phyloP scores from a whole-genome alignment of 2,888 invertebrate genomes.

The Hecatera dysodea region DNA sequence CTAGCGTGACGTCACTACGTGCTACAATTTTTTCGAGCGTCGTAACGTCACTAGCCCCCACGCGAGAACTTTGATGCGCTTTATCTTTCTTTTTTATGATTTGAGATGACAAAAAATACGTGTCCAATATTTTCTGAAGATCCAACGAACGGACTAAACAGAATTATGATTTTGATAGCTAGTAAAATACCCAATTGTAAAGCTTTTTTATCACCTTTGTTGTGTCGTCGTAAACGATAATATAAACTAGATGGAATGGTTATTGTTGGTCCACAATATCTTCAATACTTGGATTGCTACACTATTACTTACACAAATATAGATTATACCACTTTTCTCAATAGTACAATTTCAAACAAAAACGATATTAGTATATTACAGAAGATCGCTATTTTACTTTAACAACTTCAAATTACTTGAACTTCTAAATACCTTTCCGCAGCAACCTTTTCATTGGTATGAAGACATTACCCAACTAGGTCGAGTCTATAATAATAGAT shows the following conservation, averaged over 20 bases:
- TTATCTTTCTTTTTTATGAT: too few species aligned
- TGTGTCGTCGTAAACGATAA: neutral
- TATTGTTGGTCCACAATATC: neutral
- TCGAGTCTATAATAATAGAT: constrained; percentile 11
- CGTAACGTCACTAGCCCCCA: too few species aligned
- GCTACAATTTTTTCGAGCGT: too few species aligned
- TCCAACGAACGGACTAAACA: too few species aligned
- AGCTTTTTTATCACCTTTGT: neutral
- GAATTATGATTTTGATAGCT: too few species aligned
- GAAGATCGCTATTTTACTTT: neutral
- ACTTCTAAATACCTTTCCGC: constrained; percentile 24
- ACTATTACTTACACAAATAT: too few species aligned
- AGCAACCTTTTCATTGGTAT: constrained; percentile 32
- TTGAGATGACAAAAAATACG: too few species aligned
- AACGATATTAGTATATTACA: neutral
- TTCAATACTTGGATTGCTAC: neutral
- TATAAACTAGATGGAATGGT: neutral
- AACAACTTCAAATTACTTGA: constrained; percentile 13
- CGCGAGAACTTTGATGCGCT: too few species aligned
- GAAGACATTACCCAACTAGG: constrained; percentile 19
- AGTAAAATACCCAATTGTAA: too few species aligned
- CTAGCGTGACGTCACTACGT: too few species aligned
- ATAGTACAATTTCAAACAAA: neutral
- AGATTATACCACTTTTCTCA: neutral
- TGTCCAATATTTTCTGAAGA: too few species aligned